Conservation (phyloP, 2,888 invertebrate genomes). For the Carpatolechia fugitivella region DNA sequence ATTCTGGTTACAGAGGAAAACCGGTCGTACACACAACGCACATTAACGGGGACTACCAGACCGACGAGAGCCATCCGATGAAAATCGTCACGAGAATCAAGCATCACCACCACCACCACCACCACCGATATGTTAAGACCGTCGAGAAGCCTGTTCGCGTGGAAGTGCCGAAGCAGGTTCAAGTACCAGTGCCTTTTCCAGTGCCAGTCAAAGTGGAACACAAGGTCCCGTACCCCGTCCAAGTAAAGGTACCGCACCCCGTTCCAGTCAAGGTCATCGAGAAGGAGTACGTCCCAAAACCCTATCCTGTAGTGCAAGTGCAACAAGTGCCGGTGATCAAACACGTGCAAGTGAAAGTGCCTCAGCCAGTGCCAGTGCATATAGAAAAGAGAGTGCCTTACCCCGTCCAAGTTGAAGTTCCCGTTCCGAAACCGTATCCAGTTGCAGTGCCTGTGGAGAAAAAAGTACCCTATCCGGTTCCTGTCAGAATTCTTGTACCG, state of each 20-base stretch:
- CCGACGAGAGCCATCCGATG: constrained; percentile 49
- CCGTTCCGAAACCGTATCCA: constrained; percentile 56
- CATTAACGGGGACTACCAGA: constrained; percentile 45
- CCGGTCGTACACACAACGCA: constrained; percentile 37
- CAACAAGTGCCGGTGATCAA: constrained; percentile 65
- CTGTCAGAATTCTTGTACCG: constrained; percentile 64
- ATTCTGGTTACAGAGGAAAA: constrained; percentile 55
- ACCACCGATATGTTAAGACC: constrained; percentile 82
- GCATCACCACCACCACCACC: constrained; percentile 83
- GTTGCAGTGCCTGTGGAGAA: constrained; percentile 70
- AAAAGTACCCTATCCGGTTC: constrained; percentile 67
- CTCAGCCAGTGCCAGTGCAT: constrained; percentile 56
- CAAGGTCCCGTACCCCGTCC: constrained; percentile 46
- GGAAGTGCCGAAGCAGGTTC: constrained; percentile 75
- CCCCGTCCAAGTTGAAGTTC: constrained; percentile 39
- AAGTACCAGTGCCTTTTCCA: constrained; percentile 68
- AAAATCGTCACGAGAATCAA: constrained; percentile 67
- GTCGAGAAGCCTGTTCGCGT: constrained; percentile 78
- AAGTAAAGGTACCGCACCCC: constrained; percentile 66
- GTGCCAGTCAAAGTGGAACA: constrained; percentile 42
- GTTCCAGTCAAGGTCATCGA: constrained; percentile 74
- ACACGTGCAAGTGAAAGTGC: constrained; percentile 65
- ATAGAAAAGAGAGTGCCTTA: constrained; percentile 61
- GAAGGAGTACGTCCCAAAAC: constrained; percentile 71
- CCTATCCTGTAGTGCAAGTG: constrained; percentile 66